These are phyloP conservation scores for Agonopterix subpropinquella DNA, from an alignment of 2,888 invertebrate genomes.

Conservation along the genomic window DNA sequence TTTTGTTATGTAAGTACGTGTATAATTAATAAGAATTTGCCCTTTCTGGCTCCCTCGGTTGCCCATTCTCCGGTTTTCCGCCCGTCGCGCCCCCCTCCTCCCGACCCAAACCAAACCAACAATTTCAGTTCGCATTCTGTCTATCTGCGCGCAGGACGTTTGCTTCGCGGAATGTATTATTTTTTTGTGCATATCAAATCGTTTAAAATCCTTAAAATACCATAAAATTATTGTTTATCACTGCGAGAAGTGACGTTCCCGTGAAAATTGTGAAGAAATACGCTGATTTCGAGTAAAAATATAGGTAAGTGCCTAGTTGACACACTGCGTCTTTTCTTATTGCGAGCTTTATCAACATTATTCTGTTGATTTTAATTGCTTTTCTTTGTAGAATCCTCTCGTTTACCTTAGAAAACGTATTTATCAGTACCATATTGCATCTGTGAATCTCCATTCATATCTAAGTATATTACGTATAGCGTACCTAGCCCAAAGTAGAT, in stretches of 20 bases:
- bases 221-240: conserved; percentile 52
- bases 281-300: conserved; percentile 56
- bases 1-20: conserved; percentile 6
- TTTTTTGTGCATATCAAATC: conserved; percentile 71
- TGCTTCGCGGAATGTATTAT: conserved; percentile 65
- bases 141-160: conserved; percentile 70
- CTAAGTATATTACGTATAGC: conserved; percentile 36
- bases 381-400: conserved; percentile 23
- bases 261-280: conserved; percentile 62
- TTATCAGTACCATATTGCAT: conserved; percentile 35
- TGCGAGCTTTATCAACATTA: conserved; percentile 43
- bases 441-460: conserved; percentile 30
- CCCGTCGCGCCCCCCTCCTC: conserved; percentile 38
- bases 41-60: conserved; percentile 52
- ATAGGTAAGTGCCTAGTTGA: conserved; percentile 68
- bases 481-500: conserved; percentile 14
- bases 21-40: conserved; percentile 34
- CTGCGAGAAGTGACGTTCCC: conserved; percentile 58
- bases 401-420: conserved; percentile 18
- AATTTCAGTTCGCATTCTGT: conserved; percentile 77
- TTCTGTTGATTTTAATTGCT: conserved; percentile 40
- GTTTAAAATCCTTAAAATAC: conserved; percentile 70
- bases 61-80: conserved; percentile 67
- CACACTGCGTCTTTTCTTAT: conserved; percentile 70
- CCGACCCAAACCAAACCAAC: conserved; percentile 50